phyloP scores from a whole-genome alignment of 2,888 invertebrate genomes.

The Fissipunctia ypsillon region DNA sequence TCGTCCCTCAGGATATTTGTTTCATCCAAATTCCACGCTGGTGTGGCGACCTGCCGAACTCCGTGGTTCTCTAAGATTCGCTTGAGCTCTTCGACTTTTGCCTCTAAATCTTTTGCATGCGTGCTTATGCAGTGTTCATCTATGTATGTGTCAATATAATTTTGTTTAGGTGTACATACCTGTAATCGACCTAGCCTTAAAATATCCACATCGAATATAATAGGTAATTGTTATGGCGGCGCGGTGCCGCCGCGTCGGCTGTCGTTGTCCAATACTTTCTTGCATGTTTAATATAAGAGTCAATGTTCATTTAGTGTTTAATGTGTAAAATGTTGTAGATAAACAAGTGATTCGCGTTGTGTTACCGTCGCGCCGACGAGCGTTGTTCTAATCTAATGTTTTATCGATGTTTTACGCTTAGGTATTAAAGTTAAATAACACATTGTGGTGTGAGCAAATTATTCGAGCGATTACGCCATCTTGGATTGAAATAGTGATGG shows the following conservation, averaged over 20 bases:
- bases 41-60: slow-evolving; percentile 53
- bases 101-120: slow-evolving; percentile 89
- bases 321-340: slow-evolving; percentile 76
- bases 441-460: slow-evolving; percentile 85
- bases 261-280: slow-evolving; percentile 81
- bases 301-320: slow-evolving; percentile 83
- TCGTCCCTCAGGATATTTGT: slow-evolving; percentile 79
- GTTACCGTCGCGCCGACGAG: slow-evolving; percentile 76
- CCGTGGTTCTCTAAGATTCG: slow-evolving; percentile 65
- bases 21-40: slow-evolving; percentile 89
- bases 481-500: slow-evolving; percentile 52
- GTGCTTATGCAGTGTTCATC: slow-evolving; percentile 86
- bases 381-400: slow-evolving; percentile 80
- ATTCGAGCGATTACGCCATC: slow-evolving; percentile 84
- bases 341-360: slow-evolving; percentile 65
- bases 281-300: slow-evolving; percentile 88
- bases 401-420: slow-evolving; percentile 89
- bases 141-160: slow-evolving; percentile 81
- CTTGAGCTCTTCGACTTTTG: slow-evolving; percentile 79
- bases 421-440: slow-evolving; percentile 81
- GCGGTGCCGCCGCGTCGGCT: slow-evolving; percentile 65
- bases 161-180: slow-evolving; percentile 86
- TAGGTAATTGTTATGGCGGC: slow-evolving; percentile 81
- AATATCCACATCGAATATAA: slow-evolving; percentile 88
- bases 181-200: slow-evolving; percentile 88